Base-by-base conservation (phyloP, 2,888 invertebrate species). In the Glyphotaelius pellucidus region DNA sequence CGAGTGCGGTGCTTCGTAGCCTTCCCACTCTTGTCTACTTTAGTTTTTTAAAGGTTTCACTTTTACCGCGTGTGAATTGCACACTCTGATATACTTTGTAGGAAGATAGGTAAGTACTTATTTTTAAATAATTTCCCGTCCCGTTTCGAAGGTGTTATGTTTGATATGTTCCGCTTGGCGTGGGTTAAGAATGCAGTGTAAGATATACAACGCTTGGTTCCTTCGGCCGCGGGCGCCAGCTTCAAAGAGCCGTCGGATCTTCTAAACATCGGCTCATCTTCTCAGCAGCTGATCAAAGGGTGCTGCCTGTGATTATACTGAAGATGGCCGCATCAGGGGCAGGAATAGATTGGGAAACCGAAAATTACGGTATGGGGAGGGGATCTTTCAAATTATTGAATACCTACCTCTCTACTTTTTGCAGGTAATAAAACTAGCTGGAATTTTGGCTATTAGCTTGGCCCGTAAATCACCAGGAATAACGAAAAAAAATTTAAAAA, bases 211-310 rank as follows among this genome's bases (percentile, higher is more conserved):
- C 67, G 67, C 30, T 86, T 11, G 38, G 86, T 86, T 86, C 86
- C 86, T 86, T 35, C 83, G 47, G 42, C 35, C 67, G 67, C 52
- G 31, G 92, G 92, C 92, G 92, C 92, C 90, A 92, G 88, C 90
- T 88, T 92, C 92, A 92, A 92, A 92, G 92, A 90, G 52, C 38
- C 87, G 90, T 86, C 91, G 35, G 83, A 31, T 31, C 32, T 86
- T 86, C 90, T 92, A 92, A 92, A 92, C 92, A 92, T 87, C 85
- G 90, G 86, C 90, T 91, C 92, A 92, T 92, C 87, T 67, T 67
- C 67, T 67, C 67, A 67, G 31, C 92, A 32, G 85, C 85, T 91
- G 92, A 92, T 92, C 92, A 92, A 92, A 92, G 92, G 38, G 42
- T 67, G 67, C 67, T 67, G 67, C 67, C 67, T 67, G 25, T n/a